Evolutionary conservation across 2,113 vertebrate genomes (phyloP).

Genomic region (Mobula birostris): DNA sequence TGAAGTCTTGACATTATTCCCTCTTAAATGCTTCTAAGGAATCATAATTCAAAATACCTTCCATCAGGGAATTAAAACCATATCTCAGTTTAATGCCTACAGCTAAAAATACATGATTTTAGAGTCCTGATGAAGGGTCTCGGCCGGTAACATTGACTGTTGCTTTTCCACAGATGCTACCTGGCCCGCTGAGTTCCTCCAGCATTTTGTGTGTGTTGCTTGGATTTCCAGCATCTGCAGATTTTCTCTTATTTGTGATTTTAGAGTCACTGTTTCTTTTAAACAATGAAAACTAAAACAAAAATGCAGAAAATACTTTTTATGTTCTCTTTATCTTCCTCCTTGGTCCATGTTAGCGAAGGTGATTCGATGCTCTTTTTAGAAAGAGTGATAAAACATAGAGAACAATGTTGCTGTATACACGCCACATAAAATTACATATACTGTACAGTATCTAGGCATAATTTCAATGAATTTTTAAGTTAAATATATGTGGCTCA

Average conservation of each 20-base stretch:
- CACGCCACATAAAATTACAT: neutral
- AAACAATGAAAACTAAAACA: neutral
- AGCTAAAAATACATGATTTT: neutral
- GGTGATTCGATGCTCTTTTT: neutral
- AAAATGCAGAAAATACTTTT: no score
- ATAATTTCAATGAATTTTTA: neutral
- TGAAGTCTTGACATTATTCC: neutral
- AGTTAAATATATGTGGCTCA: neutral
- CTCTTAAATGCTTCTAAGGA: neutral
- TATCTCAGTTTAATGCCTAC: neutral
- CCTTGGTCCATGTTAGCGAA: neutral
- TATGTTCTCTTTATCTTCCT: neutral
- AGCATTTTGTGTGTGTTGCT: no score
- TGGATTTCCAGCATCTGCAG: no score
- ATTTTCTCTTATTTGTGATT: neutral
- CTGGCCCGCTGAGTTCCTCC: no score
- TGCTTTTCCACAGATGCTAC: no score
- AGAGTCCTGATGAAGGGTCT: no score
- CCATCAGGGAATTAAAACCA: neutral
- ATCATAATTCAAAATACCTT: neutral
- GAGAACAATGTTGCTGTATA: neutral
- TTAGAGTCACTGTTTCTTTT: neutral
- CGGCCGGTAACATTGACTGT: no score
- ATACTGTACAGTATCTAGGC: neutral
- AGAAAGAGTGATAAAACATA: neutral